phyloP scores from a whole-genome alignment of 2,888 invertebrate species.

The Phaedon cochleariae region DNA sequence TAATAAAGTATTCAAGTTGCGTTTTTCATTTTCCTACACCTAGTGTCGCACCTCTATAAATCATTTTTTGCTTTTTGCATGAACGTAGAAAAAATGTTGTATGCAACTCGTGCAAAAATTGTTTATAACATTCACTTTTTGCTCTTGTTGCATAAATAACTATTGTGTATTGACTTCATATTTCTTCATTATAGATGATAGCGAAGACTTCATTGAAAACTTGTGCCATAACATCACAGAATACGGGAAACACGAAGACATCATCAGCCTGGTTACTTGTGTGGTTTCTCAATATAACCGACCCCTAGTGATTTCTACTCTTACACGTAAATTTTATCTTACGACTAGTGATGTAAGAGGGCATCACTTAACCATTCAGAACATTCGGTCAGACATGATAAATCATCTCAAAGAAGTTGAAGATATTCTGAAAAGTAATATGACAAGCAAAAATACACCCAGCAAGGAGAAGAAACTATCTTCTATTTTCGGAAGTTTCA shows the following conservation, averaged over 20 bases:
- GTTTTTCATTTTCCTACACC: too few relatives aligned
- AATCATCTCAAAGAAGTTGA: conserved; percentile 22
- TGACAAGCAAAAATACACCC: not conserved
- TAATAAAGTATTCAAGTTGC: too few relatives aligned
- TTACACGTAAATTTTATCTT: conserved; percentile 56
- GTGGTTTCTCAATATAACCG: conserved; percentile 23
- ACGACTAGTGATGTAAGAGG: conserved; percentile 46
- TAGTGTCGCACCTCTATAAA: too few relatives aligned
- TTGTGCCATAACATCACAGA: conserved; percentile 47
- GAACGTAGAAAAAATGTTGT: too few relatives aligned
- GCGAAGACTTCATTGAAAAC: conserved; percentile 40
- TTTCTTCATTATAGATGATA: not conserved
- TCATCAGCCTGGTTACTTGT: conserved; percentile 48
- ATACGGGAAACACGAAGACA: conserved; percentile 50
- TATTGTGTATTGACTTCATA: too few relatives aligned
- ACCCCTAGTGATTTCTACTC: conserved; percentile 53
- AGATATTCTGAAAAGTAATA: not conserved
- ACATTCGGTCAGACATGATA: conserved; percentile 28
- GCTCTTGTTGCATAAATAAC: too few relatives aligned
- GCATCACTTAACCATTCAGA: conserved; percentile 41
- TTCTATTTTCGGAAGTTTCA: conserved; percentile 13
- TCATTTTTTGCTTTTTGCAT: too few relatives aligned
- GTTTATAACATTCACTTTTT: too few relatives aligned
- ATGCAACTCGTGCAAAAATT: too few relatives aligned
- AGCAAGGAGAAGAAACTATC: conserved; percentile 5